These are phyloP conservation scores for Falco berigora DNA, from an alignment of 2,797 vertebrate species.

Conservation along the genomic window DNA sequence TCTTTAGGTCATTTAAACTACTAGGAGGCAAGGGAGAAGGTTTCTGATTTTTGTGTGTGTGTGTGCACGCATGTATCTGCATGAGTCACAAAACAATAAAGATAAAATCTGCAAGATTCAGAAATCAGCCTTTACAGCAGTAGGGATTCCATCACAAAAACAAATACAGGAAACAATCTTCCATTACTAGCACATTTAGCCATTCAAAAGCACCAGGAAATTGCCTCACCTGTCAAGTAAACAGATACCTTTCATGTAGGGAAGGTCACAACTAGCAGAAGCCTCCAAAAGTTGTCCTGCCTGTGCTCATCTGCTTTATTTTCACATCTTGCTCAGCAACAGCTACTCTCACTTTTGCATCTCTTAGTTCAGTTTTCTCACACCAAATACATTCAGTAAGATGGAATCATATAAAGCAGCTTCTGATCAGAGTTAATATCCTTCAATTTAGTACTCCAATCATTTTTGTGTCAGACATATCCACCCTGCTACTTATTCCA, in stretches of 20 bases:
- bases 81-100: neutral
- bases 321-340: neutral
- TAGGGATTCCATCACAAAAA: neutral
- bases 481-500: neutral
- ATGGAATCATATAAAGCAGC: neutral
- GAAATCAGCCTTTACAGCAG: neutral
- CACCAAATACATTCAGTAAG: rapidly evolving
- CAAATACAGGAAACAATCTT: neutral
- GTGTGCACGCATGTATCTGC: neutral
- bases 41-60: too few species aligned
- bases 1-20: neutral
- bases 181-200: neutral
- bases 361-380: neutral
- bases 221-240: neutral
- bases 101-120: neutral
- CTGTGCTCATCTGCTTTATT: neutral
- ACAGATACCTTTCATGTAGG: neutral
- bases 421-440: neutral
- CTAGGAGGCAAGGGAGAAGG: neutral
- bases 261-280: neutral
- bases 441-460: neutral
- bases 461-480: neutral
- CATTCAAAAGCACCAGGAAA: neutral
- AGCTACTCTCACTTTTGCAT: neutral
- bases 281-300: neutral